Evolutionary conservation across 2,888 invertebrate genomes (phyloP), one percentile per base, ranked within the genome.

Genomic region (Belgica antarctica): DNA sequence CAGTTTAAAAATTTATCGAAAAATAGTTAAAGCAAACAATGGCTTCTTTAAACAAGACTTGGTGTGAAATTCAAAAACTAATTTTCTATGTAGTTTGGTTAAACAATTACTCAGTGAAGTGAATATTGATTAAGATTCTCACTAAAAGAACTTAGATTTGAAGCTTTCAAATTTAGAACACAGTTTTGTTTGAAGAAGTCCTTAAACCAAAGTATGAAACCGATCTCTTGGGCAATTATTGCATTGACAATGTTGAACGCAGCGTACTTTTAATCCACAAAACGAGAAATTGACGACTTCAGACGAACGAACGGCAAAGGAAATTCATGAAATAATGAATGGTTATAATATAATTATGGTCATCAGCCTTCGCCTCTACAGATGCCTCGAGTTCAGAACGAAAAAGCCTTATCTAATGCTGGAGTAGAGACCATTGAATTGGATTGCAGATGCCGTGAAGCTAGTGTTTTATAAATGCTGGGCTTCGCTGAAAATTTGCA

Each of bases 271-370:
- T 25, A 59, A 59, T 27, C 59, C 59, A 25, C 27, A 25, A 59
- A 59, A 41, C 36, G 47, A 65, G 52, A 52, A 52, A 19, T 52
- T 8, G 47, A 15, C n/a, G n/a, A n/a, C n/a, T n/a, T n/a, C n/a
- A n/a, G 10, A 8, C 22, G 19, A 65, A 65, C 25, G 19, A 46
- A 27, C 25, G 25, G 28, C 24, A 28, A 19, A 28, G 28, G 41
- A 47, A 31, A 27, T 65, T 36, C 65, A 65, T 65, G 46, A 47
- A 12, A 46, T 65, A 65, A 63, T 63, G 34, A 5, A 41, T 41
- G 63, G 63, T 10, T 41, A 63, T 41, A 25, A 41, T 41, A n/a
- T 63, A 63, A 65, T 65, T 65, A 65, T 46, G 36, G 63, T 47
- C 46, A 25, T 65, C 65, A 65, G 24, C 65, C 22, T 46, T 17